These are phyloP conservation scores for Coenonympha glycerion DNA, from an alignment of 2,888 invertebrate genomes.

Conservation along the genomic window DNA sequence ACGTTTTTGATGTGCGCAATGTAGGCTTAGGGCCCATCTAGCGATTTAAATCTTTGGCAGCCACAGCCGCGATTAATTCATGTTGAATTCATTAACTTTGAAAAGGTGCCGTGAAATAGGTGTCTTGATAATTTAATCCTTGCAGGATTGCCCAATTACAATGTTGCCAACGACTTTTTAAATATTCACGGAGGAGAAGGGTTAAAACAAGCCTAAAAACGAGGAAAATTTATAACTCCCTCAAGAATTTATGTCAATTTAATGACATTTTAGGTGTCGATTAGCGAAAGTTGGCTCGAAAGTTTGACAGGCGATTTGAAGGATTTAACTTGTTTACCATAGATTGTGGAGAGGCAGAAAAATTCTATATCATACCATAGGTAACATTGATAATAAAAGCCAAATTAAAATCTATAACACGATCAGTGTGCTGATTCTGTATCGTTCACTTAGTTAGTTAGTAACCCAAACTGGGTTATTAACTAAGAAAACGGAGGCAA, in stretches of 20 bases:
- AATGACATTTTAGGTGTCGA: constrained; percentile 74
- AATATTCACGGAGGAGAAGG: constrained; percentile 67
- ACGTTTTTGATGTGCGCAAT: too few relatives aligned
- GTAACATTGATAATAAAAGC: background rate
- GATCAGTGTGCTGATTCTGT: too few relatives aligned
- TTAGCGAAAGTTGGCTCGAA: constrained; percentile 58
- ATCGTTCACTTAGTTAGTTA: too few relatives aligned
- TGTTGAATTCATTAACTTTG: constrained; percentile 72
- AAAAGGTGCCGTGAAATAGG: constrained; percentile 67
- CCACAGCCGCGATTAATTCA: constrained; percentile 53
- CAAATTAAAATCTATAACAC: background rate
- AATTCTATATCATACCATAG: too few relatives aligned
- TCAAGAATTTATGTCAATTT: constrained; percentile 63
- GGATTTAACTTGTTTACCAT: constrained; percentile 26
- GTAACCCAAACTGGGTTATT: too few relatives aligned
- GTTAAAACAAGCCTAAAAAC: constrained; percentile 65
- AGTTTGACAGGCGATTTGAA: constrained; percentile 39
- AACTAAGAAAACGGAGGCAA: too few relatives aligned
- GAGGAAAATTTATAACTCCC: constrained; percentile 63
- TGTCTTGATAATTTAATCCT: constrained; percentile 77
- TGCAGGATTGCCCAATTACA: constrained; percentile 72
- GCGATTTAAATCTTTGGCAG: too few relatives aligned
- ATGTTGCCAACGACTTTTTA: constrained; percentile 74
- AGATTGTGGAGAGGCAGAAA: background rate
- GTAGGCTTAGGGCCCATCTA: too few relatives aligned